Conservation (phyloP, 2,888 invertebrate genomes). For the Sphaerophoria rueppellii region DNA sequence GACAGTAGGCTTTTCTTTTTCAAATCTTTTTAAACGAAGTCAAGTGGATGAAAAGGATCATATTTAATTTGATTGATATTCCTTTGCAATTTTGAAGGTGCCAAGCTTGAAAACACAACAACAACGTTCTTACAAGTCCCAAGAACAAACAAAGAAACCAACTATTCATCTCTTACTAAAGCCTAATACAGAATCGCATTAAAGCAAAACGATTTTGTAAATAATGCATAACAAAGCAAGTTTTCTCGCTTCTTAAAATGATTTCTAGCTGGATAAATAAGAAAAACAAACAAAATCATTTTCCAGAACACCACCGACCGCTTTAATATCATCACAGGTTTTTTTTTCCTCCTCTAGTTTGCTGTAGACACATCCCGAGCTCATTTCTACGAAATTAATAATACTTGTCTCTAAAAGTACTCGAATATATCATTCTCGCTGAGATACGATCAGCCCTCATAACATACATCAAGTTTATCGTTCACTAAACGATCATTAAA, state of each 20-base stretch:
- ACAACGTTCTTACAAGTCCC: too few relatives aligned
- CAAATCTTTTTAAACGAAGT: too few relatives aligned
- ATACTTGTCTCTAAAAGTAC: conserved; percentile 29
- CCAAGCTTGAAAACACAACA: too few relatives aligned
- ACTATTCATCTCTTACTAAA: conserved; percentile 3
- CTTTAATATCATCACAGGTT: conserved; percentile 10
- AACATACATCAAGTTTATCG: conserved; percentile 64
- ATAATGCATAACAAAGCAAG: conserved; percentile 21
- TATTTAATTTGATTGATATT: too few relatives aligned
- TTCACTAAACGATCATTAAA: conserved; percentile 55
- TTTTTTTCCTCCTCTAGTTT: not conserved
- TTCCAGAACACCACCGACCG: not conserved
- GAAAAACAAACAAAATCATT: not conserved
- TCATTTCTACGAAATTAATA: conserved; percentile 27
- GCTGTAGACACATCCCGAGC: conserved; percentile 6
- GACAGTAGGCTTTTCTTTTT: not conserved
- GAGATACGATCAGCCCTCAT: conserved; percentile 35
- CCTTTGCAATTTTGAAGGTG: too few relatives aligned
- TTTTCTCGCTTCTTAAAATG: conserved; percentile 12
- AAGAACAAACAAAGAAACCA: not conserved
- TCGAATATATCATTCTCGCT: conserved; percentile 49
- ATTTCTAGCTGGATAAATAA: not conserved
- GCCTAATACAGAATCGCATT: conserved; percentile 14
- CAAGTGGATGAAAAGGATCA: too few relatives aligned
- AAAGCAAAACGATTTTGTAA: conserved; percentile 25